A percentile compares a stretch with the other conserved stretches of the same genome.
phyloP scores from a whole-genome alignment of 2,797 vertebrate genomes.

The Hippopotamyrus pictus region DNA sequence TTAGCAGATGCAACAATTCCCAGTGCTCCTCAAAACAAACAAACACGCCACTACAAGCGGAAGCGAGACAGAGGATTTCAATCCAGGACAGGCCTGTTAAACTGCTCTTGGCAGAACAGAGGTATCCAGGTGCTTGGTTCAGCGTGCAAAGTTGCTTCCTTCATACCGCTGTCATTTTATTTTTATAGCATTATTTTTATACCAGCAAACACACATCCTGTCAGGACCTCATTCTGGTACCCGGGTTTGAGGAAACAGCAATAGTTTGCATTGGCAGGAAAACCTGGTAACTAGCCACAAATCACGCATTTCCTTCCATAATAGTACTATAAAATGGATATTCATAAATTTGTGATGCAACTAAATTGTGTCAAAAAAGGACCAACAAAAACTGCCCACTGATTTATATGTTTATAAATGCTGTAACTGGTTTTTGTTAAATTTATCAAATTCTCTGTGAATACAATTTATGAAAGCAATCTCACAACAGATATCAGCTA shows the following conservation, averaged over 20 bases:
- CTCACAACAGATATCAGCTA: neutral
- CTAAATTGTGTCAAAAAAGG: neutral
- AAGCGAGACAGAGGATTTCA: neutral
- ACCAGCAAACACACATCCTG: neutral
- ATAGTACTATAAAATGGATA: neutral
- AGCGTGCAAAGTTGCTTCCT: neutral
- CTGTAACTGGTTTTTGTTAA: neutral
- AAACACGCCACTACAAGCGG: neutral
- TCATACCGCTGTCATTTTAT: neutral
- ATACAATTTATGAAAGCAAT: neutral
- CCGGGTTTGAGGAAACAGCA: neutral
- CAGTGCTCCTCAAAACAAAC: neutral
- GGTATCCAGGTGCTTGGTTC: neutral
- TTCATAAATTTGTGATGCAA: neutral
- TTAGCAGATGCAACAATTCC: neutral
- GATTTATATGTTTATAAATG: neutral
- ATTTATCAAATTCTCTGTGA: neutral
- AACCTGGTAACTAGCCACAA: neutral
- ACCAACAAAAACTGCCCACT: neutral
- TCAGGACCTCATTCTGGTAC: neutral
- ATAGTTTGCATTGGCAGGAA: neutral
- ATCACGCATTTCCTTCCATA: neutral
- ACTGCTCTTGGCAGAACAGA: neutral
- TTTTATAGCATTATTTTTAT: neutral
- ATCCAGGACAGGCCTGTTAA: neutral